Evolutionary conservation across 2,888 invertebrate species (phyloP).

Genomic region (Drosophila emarginata): DNA sequence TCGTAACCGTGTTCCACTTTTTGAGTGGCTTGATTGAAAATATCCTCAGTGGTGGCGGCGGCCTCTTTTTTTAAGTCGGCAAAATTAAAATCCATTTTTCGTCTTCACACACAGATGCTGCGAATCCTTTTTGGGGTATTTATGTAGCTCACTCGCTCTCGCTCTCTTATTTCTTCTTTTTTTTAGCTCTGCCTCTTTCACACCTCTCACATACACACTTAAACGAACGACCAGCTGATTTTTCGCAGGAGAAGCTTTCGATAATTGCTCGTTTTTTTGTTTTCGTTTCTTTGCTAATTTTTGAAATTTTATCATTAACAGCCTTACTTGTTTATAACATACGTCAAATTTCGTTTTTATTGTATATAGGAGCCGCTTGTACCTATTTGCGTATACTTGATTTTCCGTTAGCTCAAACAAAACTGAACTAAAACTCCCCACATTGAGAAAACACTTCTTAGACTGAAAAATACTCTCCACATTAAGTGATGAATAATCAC

Average conservation of each 20-base stretch:
- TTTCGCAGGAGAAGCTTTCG: slow-evolving; percentile 7
- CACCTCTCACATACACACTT: slow-evolving; percentile 14
- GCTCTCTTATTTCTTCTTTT: background rate
- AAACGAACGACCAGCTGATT: slow-evolving; percentile 1
- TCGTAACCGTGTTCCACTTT: slow-evolving; percentile 51
- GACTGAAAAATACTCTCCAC: background rate
- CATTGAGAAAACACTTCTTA: background rate
- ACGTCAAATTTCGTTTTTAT: slow-evolving; percentile 2
- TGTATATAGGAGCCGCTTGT: background rate
- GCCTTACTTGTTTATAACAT: background rate
- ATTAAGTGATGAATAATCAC: background rate
- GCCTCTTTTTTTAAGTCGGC: slow-evolving; percentile 79
- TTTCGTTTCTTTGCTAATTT: background rate
- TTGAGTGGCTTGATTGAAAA: slow-evolving; percentile 56
- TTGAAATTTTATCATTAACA: background rate
- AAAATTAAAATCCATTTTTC: slow-evolving; percentile 79
- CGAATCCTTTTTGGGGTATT: slow-evolving; percentile 1
- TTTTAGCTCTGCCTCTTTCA: slow-evolving; percentile 9
- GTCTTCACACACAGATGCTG: slow-evolving; percentile 6
- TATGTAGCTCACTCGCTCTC: background rate
- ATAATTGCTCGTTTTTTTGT: background rate
- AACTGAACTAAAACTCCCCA: background rate
- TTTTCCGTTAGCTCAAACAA: slow-evolving; percentile 6
- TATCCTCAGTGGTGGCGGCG: slow-evolving; percentile 70
- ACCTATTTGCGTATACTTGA: background rate